These are phyloP conservation scores for Stichopus chloronotus DNA, from an alignment of 35 echinoderm and acorn worm species.

Conservation along the genomic window DNA sequence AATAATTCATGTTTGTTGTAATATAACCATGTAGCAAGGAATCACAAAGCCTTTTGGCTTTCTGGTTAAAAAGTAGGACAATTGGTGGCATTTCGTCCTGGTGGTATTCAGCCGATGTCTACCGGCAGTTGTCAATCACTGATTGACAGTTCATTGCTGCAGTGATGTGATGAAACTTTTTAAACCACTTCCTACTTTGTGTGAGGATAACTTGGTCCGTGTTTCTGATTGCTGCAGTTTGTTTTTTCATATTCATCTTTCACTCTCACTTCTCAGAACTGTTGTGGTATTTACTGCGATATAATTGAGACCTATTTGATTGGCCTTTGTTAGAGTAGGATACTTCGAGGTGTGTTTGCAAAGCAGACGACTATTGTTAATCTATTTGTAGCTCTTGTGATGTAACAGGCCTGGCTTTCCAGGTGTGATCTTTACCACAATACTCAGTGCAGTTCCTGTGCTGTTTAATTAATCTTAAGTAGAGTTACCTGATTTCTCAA, in stretches of 20 bases:
- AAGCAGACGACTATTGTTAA: not conserved
- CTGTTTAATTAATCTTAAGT: too few species aligned
- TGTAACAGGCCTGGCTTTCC: not conserved
- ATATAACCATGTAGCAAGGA: too few species aligned
- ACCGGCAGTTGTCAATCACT: not conserved
- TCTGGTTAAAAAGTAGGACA: not conserved
- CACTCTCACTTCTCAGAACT: not conserved
- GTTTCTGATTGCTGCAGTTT: constrained; percentile 39
- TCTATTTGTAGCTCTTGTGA: not conserved
- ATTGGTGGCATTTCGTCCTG: too few species aligned
- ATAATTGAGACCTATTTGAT: not conserved
- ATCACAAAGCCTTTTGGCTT: too few species aligned
- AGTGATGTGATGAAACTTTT: constrained; percentile 3
- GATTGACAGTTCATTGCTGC: not conserved
- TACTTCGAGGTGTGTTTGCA: not conserved
- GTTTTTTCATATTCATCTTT: not conserved
- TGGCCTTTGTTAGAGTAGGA: not conserved
- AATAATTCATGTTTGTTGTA: too few species aligned
- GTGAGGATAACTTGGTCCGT: constrained; percentile 8
- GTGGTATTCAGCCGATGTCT: too few species aligned
- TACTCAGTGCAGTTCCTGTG: too few species aligned
- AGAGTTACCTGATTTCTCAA: too few species aligned
- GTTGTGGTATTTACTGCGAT: not conserved
- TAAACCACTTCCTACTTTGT: not conserved
- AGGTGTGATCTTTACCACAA: too few species aligned